phyloP scores from a whole-genome alignment of 2,113 vertebrate species.

The Lethenteron reissneri region DNA sequence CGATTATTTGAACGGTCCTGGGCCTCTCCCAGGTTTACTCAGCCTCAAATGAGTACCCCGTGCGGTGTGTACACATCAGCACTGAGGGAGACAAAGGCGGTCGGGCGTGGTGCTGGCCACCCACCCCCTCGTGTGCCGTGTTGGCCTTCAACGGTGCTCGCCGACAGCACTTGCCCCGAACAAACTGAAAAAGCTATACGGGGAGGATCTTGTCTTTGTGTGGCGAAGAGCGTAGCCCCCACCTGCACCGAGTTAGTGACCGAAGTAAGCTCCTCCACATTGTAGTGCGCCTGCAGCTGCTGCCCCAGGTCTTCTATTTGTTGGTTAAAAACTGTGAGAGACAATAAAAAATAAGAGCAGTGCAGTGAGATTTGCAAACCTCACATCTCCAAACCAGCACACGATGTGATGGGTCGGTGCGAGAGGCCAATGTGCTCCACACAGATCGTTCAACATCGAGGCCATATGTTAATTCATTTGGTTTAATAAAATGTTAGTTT shows the following conservation, averaged over 20 bases:
- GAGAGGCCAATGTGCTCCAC: no score
- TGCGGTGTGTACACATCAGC: no score
- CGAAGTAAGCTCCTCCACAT: slow-evolving; percentile 44
- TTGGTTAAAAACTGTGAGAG: slow-evolving; percentile 28
- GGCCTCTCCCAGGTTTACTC: no score
- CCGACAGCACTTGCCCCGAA: not conserved
- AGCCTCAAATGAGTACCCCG: no score
- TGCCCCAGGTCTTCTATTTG: slow-evolving; percentile 54
- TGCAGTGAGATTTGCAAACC: not conserved
- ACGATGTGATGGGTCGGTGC: not conserved
- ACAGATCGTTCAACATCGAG: no score
- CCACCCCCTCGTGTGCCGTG: no score
- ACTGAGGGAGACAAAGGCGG: no score
- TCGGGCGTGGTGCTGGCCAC: no score
- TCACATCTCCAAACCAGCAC: not conserved
- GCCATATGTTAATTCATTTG: no score
- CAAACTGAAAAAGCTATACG: not conserved
- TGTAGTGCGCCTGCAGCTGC: slow-evolving; percentile 30
- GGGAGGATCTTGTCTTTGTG: not conserved
- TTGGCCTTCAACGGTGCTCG: no score
- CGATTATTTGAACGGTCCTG: no score
- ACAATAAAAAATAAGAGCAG: not conserved
- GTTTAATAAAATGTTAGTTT: no score
- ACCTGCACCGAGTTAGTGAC: slow-evolving; percentile 43
- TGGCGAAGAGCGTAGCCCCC: slow-evolving; percentile 8